A percentile compares a stretch with the other conserved stretches of the same genome.
Conservation (phyloP, 2,113 vertebrate genomes). For the Pedetes capensis region DNA sequence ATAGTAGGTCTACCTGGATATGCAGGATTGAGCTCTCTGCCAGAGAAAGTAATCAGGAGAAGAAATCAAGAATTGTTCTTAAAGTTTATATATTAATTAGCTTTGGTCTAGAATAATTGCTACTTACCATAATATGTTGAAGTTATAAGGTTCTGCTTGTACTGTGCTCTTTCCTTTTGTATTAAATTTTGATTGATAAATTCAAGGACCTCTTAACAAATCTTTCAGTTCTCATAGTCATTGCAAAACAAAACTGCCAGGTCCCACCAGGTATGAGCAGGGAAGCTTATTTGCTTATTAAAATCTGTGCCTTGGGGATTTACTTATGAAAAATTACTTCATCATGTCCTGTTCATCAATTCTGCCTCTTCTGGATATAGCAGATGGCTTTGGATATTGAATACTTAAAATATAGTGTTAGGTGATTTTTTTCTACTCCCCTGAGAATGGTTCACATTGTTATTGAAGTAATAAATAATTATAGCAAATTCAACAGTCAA, state of each 20-base stretch:
- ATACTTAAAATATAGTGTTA: conserved; percentile 36
- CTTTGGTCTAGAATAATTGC: background rate
- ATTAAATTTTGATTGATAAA: conserved; percentile 34
- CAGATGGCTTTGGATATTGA: conserved; percentile 29
- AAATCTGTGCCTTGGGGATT: conserved; percentile 21
- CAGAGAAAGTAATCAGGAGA: background rate
- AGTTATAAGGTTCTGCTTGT: background rate
- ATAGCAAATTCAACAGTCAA: conserved; percentile 24
- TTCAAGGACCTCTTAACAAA: conserved; percentile 34
- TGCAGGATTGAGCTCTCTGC: background rate
- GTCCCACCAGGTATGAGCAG: background rate
- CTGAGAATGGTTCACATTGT: background rate
- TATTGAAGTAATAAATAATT: conserved; percentile 18
- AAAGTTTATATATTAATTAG: background rate
- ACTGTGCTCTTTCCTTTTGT: background rate
- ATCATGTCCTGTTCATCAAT: background rate
- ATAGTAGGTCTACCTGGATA: background rate
- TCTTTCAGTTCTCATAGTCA: background rate
- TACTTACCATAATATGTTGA: background rate
- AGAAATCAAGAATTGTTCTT: background rate
- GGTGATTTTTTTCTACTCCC: background rate
- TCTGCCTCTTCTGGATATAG: background rate
- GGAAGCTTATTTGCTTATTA: conserved; percentile 16
- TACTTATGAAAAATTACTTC: conserved; percentile 40
- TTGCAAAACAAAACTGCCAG: background rate